phyloP scores from a whole-genome alignment of 2,888 invertebrate species.

The Heliconius ethilla region DNA sequence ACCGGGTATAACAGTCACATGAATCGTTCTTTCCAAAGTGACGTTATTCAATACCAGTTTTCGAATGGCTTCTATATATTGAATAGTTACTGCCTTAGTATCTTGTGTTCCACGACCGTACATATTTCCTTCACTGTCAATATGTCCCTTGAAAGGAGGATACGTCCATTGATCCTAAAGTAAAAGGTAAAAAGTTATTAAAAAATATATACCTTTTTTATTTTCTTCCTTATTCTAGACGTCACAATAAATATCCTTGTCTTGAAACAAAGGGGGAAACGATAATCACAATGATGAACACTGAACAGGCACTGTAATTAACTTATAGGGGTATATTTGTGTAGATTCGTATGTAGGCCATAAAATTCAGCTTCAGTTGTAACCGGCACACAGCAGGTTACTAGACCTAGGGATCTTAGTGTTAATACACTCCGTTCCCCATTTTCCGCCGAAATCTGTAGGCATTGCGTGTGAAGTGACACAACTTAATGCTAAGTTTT shows the following conservation, averaged over 20 bases:
- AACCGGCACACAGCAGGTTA: no score
- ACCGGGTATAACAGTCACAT: constrained; percentile 69
- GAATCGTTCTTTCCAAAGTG: constrained; percentile 60
- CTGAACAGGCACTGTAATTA: no score
- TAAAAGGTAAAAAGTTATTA: constrained; percentile 20
- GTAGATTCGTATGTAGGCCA: no score
- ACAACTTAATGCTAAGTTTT: no score
- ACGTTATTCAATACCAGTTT: constrained; percentile 56
- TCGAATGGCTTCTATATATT: constrained; percentile 66
- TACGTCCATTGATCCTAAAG: constrained; percentile 91
- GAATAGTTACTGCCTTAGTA: constrained; percentile 84
- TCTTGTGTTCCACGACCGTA: constrained; percentile 93
- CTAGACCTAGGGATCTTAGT: no score
- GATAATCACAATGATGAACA: background rate
- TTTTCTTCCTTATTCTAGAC: background rate
- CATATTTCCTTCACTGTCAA: constrained; percentile 91
- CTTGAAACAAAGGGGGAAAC: background rate
- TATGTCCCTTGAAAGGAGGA: constrained; percentile 91
- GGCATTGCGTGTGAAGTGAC: no score
- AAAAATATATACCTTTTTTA: no score
- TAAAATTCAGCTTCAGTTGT: no score
- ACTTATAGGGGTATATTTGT: no score
- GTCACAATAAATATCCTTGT: background rate
- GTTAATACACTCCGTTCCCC: no score
- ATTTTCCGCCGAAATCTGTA: no score